Percentiles rank a stretch among this genome's conserved stretches.
phyloP scores from a whole-genome alignment of 2,797 vertebrate species.

The Microctenopoma steveboyesi region DNA sequence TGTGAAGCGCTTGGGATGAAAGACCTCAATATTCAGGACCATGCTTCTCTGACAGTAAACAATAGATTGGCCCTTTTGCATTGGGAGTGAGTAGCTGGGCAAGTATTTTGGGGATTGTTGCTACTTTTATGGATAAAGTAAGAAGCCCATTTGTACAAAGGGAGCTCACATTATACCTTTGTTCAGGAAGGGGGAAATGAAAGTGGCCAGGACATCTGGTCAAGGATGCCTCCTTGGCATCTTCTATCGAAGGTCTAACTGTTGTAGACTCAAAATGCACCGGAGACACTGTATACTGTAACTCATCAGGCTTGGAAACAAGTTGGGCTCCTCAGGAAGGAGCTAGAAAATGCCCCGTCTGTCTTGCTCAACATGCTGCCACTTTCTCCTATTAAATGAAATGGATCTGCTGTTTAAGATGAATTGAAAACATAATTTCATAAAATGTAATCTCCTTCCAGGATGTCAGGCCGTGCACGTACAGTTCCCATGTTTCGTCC shows the following conservation, averaged over 20 bases:
- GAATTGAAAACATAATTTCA: neutral
- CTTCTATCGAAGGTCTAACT: neutral
- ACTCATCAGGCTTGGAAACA: neutral
- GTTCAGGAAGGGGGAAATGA: neutral
- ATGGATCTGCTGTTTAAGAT: neutral
- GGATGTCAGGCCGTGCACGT: slow-evolving; percentile 85
- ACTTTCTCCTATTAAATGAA: neutral
- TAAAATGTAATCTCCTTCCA: slow-evolving; percentile 54
- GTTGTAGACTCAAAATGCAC: neutral
- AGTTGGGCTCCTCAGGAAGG: neutral
- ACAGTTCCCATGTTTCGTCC: slow-evolving; percentile 79
- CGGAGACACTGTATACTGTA: too few species aligned
- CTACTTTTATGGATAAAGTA: too few species aligned
- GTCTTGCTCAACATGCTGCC: neutral
- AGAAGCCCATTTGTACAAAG: too few species aligned
- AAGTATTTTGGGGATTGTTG: too few species aligned
- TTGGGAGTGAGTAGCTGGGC: too few species aligned
- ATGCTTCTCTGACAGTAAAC: too few species aligned
- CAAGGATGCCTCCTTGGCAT: neutral
- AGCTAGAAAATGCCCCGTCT: neutral
- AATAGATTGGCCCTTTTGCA: neutral
- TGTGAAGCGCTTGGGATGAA: neutral
- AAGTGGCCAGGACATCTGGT: neutral
- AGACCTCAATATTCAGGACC: too few species aligned
- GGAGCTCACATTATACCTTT: neutral